Evolutionary conservation across 2,888 invertebrate species (phyloP).

Genomic region (Ennomos fuscantarius): DNA sequence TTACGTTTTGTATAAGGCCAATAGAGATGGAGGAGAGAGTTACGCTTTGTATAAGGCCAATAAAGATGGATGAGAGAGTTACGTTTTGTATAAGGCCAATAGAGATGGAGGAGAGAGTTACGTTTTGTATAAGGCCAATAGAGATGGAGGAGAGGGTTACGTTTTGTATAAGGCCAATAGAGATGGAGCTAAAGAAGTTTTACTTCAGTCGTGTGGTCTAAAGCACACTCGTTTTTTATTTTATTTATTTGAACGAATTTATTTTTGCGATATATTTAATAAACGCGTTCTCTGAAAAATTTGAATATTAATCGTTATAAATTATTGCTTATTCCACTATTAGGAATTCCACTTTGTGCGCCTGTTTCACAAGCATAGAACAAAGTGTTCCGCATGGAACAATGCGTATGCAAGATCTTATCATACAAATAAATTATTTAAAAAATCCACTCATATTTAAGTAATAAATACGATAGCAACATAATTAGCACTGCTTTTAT

Average conservation of each 20-base stretch:
- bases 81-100: no score
- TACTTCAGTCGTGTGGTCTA: no score
- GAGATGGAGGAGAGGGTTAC: no score
- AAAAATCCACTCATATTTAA: slow-evolving; percentile 70
- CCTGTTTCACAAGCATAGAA: slow-evolving; percentile 79
- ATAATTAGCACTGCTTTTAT: slow-evolving; percentile 59
- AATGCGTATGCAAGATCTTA: slow-evolving; percentile 46
- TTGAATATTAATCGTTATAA: slow-evolving; percentile 38
- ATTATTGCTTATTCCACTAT: slow-evolving; percentile 68
- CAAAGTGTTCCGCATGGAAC: slow-evolving; percentile 58
- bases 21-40: no score
- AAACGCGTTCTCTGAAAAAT: slow-evolving; percentile 24
- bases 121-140: no score
- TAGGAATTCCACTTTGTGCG: slow-evolving; percentile 73
- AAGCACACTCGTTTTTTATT: slow-evolving; percentile 8
- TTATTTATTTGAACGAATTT: slow-evolving; percentile 17
- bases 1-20: no score
- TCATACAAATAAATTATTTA: slow-evolving; percentile 77
- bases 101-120: no score
- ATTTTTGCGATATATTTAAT: slow-evolving; percentile 31
- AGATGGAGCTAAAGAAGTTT: no score
- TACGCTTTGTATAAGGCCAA: no score
- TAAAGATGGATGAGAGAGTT: no score
- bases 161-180: no score
- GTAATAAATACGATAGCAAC: slow-evolving; percentile 81